phyloP scores from a whole-genome alignment of 2,113 vertebrate genomes.

The Labrus mixtus region DNA sequence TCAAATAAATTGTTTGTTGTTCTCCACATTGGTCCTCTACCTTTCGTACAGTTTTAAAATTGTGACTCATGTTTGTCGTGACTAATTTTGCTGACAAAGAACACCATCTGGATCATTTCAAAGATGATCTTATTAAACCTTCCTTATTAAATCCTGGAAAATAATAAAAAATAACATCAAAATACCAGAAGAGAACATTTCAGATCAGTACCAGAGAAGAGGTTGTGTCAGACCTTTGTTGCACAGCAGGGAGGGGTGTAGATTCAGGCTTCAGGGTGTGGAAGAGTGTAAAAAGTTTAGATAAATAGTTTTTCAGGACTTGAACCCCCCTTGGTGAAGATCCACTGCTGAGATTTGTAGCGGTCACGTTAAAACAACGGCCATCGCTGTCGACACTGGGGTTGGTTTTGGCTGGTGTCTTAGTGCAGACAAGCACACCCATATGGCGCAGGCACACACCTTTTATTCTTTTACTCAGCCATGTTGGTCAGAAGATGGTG shows the following conservation, averaged over 20 bases:
- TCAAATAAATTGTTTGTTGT: too few species aligned
- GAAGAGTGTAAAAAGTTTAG: conserved; percentile 55
- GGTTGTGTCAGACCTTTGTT: neutral
- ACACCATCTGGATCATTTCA: neutral
- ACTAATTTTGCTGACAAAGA: neutral
- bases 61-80: too few species aligned
- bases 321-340: conserved; percentile 39
- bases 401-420: conserved; percentile 53
- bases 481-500: neutral
- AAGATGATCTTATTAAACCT: neutral
- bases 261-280: conserved; percentile 43
- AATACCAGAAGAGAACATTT: neutral
- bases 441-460: conserved; percentile 4
- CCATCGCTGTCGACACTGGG: conserved; percentile 18
- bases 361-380: conserved; percentile 33
- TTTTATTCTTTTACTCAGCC: conserved; percentile 5
- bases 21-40: too few species aligned
- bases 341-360: conserved; percentile 62
- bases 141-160: too few species aligned
- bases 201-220: neutral
- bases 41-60: too few species aligned
- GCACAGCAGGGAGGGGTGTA: neutral
- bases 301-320: conserved; percentile 60
- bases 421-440: neutral
- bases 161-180: neutral